A percentile compares a stretch with the other conserved stretches of the same genome.
Evolutionary conservation across 2,797 vertebrate genomes (phyloP).

Genomic region (Melanotaenia parkinsoni): DNA sequence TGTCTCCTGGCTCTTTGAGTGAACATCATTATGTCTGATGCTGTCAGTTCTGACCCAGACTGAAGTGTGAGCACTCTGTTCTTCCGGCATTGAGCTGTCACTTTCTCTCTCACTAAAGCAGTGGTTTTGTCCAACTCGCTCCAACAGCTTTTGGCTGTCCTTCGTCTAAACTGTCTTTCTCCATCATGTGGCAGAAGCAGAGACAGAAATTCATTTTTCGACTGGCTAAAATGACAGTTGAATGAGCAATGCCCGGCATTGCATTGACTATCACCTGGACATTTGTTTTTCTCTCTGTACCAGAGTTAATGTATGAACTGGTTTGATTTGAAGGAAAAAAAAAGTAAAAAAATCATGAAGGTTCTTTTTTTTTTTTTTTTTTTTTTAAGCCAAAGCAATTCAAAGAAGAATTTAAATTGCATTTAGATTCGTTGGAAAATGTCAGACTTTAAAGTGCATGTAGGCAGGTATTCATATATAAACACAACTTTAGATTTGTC

Average conservation of each 20-base stretch:
- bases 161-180: slow-evolving; percentile 28
- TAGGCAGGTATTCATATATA: neutral
- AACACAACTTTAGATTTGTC: neutral
- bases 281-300: no score
- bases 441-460: neutral
- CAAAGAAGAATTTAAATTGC: neutral
- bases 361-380: no score
- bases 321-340: neutral
- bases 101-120: slow-evolving; percentile 63
- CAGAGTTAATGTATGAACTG: neutral
- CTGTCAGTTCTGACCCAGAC: slow-evolving; percentile 76
- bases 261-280: no score
- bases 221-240: slow-evolving; percentile 23
- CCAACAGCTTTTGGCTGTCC: slow-evolving; percentile 32
- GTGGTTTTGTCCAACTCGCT: slow-evolving; percentile 31
- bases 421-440: neutral
- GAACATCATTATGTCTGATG: slow-evolving; percentile 80
- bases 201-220: slow-evolving; percentile 31
- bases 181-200: slow-evolving; percentile 34
- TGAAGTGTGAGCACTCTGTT: slow-evolving; percentile 71
- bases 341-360: no score
- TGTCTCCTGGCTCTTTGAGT: slow-evolving; percentile 69
- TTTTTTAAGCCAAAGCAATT: neutral
- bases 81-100: slow-evolving; percentile 75
- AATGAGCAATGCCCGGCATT: neutral